Conservation (phyloP, 2,113 vertebrate genomes). For the Ahaetulla prasina region DNA sequence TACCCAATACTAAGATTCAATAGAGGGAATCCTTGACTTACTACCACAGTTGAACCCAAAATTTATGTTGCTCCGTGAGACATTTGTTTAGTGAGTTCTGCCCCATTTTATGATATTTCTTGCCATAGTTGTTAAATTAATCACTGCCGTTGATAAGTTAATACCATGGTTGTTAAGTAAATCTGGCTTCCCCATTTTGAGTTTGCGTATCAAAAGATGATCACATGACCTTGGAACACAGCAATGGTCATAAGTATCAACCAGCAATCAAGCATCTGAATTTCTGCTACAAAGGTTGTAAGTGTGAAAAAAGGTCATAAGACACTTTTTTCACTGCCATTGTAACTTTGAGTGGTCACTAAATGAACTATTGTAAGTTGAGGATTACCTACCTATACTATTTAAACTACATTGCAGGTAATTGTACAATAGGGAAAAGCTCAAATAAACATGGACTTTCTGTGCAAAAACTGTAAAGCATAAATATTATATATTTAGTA, state of each 20-base stretch:
- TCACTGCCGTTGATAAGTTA: background rate
- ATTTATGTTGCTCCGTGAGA: background rate
- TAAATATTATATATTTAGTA: background rate
- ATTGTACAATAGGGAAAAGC: constrained; percentile 20
- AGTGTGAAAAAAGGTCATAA: background rate
- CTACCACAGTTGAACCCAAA: background rate
- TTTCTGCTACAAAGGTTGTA: background rate
- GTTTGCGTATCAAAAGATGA: too few relatives aligned
- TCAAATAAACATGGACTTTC: background rate
- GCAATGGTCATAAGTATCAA: background rate
- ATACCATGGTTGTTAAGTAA: background rate
- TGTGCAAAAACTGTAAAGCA: background rate
- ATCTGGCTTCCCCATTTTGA: background rate
- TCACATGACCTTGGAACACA: too few relatives aligned
- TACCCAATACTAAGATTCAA: constrained; percentile 23
- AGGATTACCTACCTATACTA: background rate
- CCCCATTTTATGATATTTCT: background rate
- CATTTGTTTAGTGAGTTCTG: background rate
- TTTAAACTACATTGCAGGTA: constrained; percentile 47
- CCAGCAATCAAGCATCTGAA: background rate
- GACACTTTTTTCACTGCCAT: background rate
- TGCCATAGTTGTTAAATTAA: background rate
- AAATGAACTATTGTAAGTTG: background rate
- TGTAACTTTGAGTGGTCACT: background rate
- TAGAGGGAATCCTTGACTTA: background rate